These are phyloP conservation scores for Pleuronectes platessa DNA, from an alignment of 2,113 vertebrate species.

Conservation along the genomic window DNA sequence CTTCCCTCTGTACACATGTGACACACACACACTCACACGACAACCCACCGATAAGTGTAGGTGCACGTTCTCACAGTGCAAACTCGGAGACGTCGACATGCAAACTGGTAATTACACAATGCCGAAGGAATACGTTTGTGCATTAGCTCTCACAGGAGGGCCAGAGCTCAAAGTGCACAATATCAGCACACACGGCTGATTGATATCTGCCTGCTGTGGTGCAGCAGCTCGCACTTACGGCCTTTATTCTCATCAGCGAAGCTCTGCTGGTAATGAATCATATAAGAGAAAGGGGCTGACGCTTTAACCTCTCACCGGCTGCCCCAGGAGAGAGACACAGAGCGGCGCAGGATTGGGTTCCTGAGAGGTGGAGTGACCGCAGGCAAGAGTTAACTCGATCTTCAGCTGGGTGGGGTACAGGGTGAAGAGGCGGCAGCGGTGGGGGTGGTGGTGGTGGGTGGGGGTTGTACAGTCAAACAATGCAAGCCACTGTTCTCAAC, in stretches of 20 bases:
- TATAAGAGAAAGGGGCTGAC: conserved; percentile 37
- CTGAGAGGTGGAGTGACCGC: conserved; percentile 76
- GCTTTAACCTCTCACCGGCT: conserved; percentile 64
- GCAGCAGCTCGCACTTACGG: conserved; percentile 42
- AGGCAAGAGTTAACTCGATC: conserved; percentile 82
- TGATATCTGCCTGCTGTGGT: conserved; percentile 54
- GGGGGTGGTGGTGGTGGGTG: conserved; percentile 29
- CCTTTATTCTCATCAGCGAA: conserved; percentile 46
- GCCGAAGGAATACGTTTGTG: conserved; percentile 57
- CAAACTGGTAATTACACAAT: conserved; percentile 51
- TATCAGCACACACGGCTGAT: conserved; percentile 42
- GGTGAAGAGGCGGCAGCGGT: conserved; percentile 66
- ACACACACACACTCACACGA: conserved; percentile 66
- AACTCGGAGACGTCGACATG: conserved; percentile 57
- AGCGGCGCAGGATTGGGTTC: conserved; percentile 69
- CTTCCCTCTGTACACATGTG: conserved; percentile 46
- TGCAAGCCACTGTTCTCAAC: conserved; percentile 77
- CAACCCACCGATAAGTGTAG: conserved; percentile 3
- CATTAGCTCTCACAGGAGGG: conserved; percentile 22
- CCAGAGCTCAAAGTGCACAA: conserved; percentile 25
- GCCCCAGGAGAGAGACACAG: conserved; percentile 45
- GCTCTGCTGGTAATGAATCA: conserved; percentile 60
- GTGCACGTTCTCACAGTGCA: conserved; percentile 52
- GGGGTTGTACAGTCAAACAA: conserved; percentile 67
- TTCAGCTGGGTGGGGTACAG: conserved; percentile 73